Evolutionary conservation across 2,113 vertebrate species (phyloP), one percentile per base, ranked within the genome.

Genomic region (Gambusia holbrooki): DNA sequence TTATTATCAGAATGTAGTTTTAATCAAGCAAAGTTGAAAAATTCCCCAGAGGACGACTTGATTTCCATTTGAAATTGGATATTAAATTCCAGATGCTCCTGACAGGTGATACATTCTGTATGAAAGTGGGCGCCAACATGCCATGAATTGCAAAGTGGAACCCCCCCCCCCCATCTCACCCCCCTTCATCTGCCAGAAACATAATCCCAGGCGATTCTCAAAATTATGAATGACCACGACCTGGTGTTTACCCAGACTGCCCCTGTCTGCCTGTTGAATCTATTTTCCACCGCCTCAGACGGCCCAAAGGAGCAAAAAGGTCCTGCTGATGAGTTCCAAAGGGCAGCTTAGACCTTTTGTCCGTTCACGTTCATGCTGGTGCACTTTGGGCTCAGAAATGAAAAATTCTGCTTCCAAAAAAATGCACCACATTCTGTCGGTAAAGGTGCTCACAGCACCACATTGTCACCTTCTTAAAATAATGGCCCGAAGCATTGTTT

Each of bases 201-300:
- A 81, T 84, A 78, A 66, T 88, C 95, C 96, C 92, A 69, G 95
- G 96, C 67, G 1, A 70, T 84, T 95, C 94, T 94, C 93, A 94
- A 95, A 96, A 97, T 96, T 97, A 98, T 96, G 96, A 96, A 94
- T 93, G 95, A 92, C 94, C 97, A 98, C 96, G 96, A 94, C 95
- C 95, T 94, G 93, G 93, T 97, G 95, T 98, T 98, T 97, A 96
- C 97, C 85, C 92, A 96, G 91, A 93, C 94, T 91, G 93, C 93
- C 94, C 27, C 90, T 91, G 92, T 91, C 92, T 92, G 87, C 92
- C 94, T 91, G 88, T 92, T 94, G 96, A 95, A 97, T 96, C 94
- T 93, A 94, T 96, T 93, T 37, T 67, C 22, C 15, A 12, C 91
- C 83, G 93, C 93, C 86, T 93, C 94, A 88, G 91, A 89, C 87